Evolutionary conservation across 2,113 vertebrate genomes (phyloP).

Genomic region (Plectropomus leopardus): DNA sequence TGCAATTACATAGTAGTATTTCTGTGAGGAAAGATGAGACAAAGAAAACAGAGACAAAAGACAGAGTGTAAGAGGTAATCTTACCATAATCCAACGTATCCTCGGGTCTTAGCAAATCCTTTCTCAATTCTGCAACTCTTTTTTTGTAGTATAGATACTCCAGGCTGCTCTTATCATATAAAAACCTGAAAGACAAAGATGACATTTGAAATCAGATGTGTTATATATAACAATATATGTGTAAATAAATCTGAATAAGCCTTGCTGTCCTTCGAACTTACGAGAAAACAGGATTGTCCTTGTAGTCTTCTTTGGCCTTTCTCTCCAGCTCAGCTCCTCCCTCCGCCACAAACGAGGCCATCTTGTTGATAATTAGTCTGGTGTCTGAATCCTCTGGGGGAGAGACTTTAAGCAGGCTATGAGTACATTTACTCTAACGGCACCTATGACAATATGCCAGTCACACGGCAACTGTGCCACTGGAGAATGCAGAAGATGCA

Average conservation of each 20-base stretch:
- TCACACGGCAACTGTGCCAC: slow-evolving; percentile 46
- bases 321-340: slow-evolving; percentile 94
- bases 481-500: slow-evolving; percentile 56
- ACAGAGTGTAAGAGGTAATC: slow-evolving; percentile 35
- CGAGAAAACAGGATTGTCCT: slow-evolving; percentile 93
- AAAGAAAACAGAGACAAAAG: not conserved
- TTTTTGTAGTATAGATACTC: slow-evolving; percentile 98
- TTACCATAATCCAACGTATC: slow-evolving; percentile 87
- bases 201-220: not conserved
- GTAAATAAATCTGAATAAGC: not conserved
- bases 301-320: slow-evolving; percentile 95
- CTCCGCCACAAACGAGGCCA: slow-evolving; percentile 96
- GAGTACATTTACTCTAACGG: slow-evolving; percentile 91
- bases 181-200: slow-evolving; percentile 86
- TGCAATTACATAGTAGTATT: not conserved
- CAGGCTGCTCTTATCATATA: slow-evolving; percentile 93
- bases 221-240: not conserved
- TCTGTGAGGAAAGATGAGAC: not conserved
- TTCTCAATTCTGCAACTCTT: slow-evolving; percentile 91
- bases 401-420: slow-evolving; percentile 99
- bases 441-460: slow-evolving; percentile 81
- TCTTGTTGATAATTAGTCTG: slow-evolving; percentile 93
- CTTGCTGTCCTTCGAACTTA: slow-evolving; percentile 81
- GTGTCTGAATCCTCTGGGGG: slow-evolving; percentile 97
- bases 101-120: slow-evolving; percentile 81